Base-by-base conservation (phyloP, 2,113 vertebrate genomes). In the Psephotus haematonotus region DNA sequence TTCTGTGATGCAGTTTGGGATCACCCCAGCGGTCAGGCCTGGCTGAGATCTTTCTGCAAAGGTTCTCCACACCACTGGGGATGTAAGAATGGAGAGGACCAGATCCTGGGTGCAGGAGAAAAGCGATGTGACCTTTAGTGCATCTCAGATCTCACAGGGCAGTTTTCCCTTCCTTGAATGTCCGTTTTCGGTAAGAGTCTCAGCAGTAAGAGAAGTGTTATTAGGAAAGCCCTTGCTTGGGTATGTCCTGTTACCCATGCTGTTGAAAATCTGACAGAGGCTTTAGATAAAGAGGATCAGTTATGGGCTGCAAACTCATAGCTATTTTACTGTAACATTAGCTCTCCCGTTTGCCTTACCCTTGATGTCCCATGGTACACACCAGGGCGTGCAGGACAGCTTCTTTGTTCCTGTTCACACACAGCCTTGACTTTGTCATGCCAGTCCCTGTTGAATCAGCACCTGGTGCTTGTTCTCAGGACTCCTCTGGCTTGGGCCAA, bases 401-500 rank as follows among this genome's bases (percentile, higher is more conserved):
- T 18, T 1, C 81, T 39, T 64, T 33, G 62, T 55, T 62, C 52
- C 65, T 9, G 11, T 35, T 86, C 24, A 7, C 53, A 17, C 57
- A 15, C 68, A 71, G 60, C 60, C 43, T 64, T 53, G 76, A 43
- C 41, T 84, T 64, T 59, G 49, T 53, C 46, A 11, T 25, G 18
- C 78, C 74, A 49, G 81, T 63, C 78, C 33, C 91, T 87, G 60
- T 7, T 47, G 59, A 93, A 88, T 93, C 87, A 82, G 82, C 3
- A 10, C 75, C 79, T 50, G 76, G 76, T 90, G 23, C 43, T 88
- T 85, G 29, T 93, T 92, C 95, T 96, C 92, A 88, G 93, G 71
- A 85, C 50, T 0, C 10, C 92, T 74, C 82, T 86, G 82, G 71
- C 90, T 64, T 35, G 4, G 25, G 79, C 75, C 75, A 69, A 77